Percentiles rank a stretch among this genome's conserved stretches.
These are phyloP conservation scores for Lysandra coridon DNA, from an alignment of 2,888 invertebrate genomes.

Conservation along the genomic window DNA sequence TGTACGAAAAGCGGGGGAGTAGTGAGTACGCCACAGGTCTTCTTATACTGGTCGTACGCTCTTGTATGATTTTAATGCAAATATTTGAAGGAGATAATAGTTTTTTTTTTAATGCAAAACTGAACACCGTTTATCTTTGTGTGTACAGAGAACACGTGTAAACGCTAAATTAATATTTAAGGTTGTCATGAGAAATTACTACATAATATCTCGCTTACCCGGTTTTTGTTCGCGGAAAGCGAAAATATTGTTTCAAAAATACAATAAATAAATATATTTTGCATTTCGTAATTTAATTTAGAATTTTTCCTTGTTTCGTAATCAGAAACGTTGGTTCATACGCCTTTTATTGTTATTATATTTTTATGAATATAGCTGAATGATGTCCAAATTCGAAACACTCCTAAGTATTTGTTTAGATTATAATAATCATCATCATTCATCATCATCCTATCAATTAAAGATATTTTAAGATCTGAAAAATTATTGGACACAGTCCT, in stretches of 20 bases:
- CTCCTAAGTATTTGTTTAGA: no score
- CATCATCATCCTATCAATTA: no score
- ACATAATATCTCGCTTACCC: neutral
- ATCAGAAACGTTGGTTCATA: no score
- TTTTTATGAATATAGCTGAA: no score
- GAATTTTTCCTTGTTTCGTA: no score
- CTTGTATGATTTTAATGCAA: constrained; percentile 31
- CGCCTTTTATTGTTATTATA: no score
- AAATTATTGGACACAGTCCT: no score
- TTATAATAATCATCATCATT: no score
- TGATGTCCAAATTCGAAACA: no score
- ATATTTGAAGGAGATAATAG: constrained; percentile 24
- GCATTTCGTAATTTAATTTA: no score
- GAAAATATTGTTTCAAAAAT: neutral
- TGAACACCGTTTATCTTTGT: neutral
- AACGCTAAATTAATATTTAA: neutral
- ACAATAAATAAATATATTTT: no score
- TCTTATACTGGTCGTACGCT: constrained; percentile 36
- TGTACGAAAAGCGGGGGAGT: constrained; percentile 28
- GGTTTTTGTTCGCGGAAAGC: neutral
- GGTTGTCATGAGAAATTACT: neutral
- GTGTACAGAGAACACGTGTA: neutral
- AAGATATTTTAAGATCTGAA: no score
- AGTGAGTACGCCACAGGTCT: constrained; percentile 32
- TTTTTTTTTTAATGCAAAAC: constrained; percentile 5